These are phyloP conservation scores for Gracilinanus agilis DNA, from an alignment of 2,113 vertebrate genomes.

Conservation along the genomic window DNA sequence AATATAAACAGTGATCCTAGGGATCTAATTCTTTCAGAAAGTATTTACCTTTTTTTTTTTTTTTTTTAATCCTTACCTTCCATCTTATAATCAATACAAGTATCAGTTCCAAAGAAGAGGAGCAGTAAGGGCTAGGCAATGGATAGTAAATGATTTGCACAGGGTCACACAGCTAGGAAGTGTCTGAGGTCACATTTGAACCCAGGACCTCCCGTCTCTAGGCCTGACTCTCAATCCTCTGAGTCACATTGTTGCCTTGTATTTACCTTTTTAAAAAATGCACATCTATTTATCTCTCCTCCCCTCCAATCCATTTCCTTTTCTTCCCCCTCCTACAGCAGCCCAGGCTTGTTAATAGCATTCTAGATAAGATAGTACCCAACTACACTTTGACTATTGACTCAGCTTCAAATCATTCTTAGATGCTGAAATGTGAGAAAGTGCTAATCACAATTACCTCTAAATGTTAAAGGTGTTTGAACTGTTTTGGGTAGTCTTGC, in stretches of 20 bases:
- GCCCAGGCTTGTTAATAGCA: neutral
- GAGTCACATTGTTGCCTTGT: neutral
- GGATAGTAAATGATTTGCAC: too few relatives aligned
- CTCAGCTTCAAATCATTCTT: neutral
- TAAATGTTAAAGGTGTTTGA: conserved; percentile 30
- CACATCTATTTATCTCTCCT: conserved; percentile 1
- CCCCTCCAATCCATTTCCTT: conserved; percentile 1
- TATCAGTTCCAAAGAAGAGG: too few relatives aligned
- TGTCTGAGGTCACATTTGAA: too few relatives aligned
- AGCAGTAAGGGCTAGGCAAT: too few relatives aligned
- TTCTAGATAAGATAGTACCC: conserved; percentile 34
- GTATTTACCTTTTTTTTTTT: neutral
- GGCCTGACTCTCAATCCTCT: neutral
- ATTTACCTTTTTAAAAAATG: conserved; percentile 24
- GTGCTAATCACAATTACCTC: conserved; percentile 20
- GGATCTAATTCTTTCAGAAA: neutral
- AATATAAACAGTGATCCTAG: neutral
- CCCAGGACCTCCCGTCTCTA: too few relatives aligned
- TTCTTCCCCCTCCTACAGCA: neutral
- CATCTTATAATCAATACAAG: neutral
- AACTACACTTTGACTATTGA: conserved; percentile 28
- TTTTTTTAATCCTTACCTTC: too few relatives aligned
- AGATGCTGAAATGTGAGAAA: conserved; percentile 18
- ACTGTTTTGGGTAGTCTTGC: conserved; percentile 38
- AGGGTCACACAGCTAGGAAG: too few relatives aligned